Base-by-base conservation (phyloP, 2,797 vertebrate genomes). In the Pangasius krempfi region DNA sequence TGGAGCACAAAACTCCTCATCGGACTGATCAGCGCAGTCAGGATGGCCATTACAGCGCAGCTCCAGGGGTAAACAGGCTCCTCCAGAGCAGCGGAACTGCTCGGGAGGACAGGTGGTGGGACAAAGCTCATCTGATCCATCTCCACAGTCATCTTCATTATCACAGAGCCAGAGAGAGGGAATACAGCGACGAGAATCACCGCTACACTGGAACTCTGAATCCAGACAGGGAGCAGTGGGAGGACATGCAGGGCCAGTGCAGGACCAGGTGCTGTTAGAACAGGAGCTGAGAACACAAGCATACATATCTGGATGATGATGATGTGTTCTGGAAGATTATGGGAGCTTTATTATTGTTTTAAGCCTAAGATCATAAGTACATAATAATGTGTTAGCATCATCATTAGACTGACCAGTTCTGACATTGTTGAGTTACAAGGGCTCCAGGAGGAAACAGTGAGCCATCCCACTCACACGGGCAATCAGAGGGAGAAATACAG, bases 121-220 rank as follows among this genome's bases (percentile, higher is more conserved):
- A 79, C 97, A 98, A 56, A 96, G 50, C 92, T 99, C 98, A 0
- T 99, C 98, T 0, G 97, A 98, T 44, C 98, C 97, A 0, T 99
- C 97, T 0, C 96, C 96, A 0, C 98, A 99, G 92, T 99, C 98
- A 0, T 98, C 96, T 92, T 99, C 97, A 0, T 98, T 96, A 94
- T 99, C 98, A 85, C 98, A 99, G 68, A 97, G 91, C 98, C 98
- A 98, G 6, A 95, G 93, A 0, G 90, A 92, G 0, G 98, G 97
- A 86, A 98, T 94, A 87, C 98, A 98, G 86, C 95, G 97, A 0
- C 13, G 73, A 54, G 91, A 87, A 12, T 96, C 96, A 0, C 93
- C 93, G 0, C 75, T 93, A 90, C 98, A 98, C 0, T 88, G 86
- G 50, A 97, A 97, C 92, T 98, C 97, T 0, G 95, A 94, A 0